Evolutionary conservation across 2,797 vertebrate genomes (phyloP).

Genomic region (Tiaroga cobitis): DNA sequence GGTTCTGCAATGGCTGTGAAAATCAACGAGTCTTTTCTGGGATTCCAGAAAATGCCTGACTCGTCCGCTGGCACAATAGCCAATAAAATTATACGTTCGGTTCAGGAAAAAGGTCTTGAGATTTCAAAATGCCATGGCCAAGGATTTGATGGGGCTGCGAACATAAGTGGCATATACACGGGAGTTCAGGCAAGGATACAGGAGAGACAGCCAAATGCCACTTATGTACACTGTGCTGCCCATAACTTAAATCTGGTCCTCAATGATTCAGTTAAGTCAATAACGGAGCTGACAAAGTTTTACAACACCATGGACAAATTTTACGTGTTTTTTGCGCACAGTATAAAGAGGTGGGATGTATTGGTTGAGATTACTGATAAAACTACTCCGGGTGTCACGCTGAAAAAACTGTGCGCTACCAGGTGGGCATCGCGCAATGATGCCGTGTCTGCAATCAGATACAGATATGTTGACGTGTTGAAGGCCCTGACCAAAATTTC

Average conservation of each 20-base stretch:
- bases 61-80: conserved; percentile 27
- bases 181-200: conserved; percentile 31
- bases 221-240: conserved; percentile 31
- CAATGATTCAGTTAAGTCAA: conserved; percentile 31
- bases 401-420: conserved; percentile 28
- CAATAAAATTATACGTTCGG: background rate
- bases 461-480: conserved; percentile 28
- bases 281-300: conserved; percentile 22
- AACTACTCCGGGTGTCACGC: background rate
- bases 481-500: conserved; percentile 29
- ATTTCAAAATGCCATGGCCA: conserved; percentile 35
- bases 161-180: background rate
- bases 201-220: conserved; percentile 11
- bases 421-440: conserved; percentile 19
- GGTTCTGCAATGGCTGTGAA: conserved; percentile 23
- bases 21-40: conserved; percentile 37
- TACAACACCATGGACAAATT: conserved; percentile 28
- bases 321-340: background rate
- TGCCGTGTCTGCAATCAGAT: conserved; percentile 15
- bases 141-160: conserved; percentile 2
- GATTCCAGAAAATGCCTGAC: conserved; percentile 46
- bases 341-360: conserved; percentile 33
- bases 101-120: conserved; percentile 10
- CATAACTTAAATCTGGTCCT: conserved; percentile 37
- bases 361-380: conserved; percentile 14